These are phyloP conservation scores for Gonocerus acuteangulatus DNA, from an alignment of 2,888 invertebrate species.

Conservation along the genomic window DNA sequence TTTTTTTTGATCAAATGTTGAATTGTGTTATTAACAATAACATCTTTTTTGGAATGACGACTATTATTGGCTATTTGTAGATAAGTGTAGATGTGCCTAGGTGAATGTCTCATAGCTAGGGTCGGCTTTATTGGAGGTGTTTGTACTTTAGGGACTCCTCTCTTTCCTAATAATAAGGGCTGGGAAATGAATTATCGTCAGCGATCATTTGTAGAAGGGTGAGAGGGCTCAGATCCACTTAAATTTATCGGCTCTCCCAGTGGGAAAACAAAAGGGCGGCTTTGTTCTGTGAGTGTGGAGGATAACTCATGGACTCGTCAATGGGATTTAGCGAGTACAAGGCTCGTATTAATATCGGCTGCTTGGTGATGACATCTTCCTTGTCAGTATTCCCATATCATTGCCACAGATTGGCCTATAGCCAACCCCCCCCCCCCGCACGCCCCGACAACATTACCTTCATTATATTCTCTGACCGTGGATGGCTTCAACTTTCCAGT, in stretches of 20 bases:
- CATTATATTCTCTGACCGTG: too few species aligned
- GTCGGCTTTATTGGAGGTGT: not conserved
- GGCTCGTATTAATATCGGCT: not conserved
- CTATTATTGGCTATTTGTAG: too few species aligned
- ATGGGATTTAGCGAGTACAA: not conserved
- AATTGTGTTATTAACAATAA: too few species aligned
- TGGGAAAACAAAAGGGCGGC: conserved; percentile 15
- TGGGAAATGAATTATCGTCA: conserved; percentile 1
- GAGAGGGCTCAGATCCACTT: not conserved
- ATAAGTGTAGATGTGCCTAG: too few species aligned
- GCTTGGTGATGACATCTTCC: not conserved
- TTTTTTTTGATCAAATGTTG: too few species aligned
- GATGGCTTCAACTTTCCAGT: too few species aligned
- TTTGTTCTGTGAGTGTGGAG: not conserved
- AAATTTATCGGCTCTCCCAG: conserved; percentile 15
- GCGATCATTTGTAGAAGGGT: conserved; percentile 13
- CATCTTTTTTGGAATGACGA: too few species aligned
- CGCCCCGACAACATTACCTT: too few species aligned
- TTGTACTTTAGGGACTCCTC: not conserved
- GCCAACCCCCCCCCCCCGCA: not conserved
- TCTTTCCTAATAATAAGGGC: conserved; percentile 2
- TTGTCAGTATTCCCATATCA: not conserved
- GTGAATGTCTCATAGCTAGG: too few species aligned
- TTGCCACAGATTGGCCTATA: not conserved
- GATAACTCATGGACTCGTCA: conserved; percentile 15